Base-by-base conservation (phyloP, 2,113 vertebrate species). In the Syngnathus floridae region DNA sequence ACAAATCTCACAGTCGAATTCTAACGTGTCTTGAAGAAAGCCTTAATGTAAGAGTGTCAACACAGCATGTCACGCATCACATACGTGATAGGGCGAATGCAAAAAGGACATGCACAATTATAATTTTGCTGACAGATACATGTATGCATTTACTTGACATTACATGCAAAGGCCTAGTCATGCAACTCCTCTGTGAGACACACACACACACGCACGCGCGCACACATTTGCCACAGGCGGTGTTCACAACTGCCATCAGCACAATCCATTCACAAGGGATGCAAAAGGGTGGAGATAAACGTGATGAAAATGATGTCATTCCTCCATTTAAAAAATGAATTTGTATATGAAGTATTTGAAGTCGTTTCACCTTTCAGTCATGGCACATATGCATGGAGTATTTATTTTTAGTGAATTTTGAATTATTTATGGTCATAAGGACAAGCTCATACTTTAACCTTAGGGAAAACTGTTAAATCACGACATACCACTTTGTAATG, bases 81-180 rank as follows among this genome's bases (percentile, higher is more conserved):
- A 76, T 49, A 66, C 58, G 66, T 63, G 66, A 56, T 54, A 52
- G 56, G 41, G 57, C 46, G 21, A 61, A 43, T 35, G 52, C 22
- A 64, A 45, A 66, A 46, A 72, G 59, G 37, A 63, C 22, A 64
- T 55, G 41, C 38, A 63, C 13, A 55, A 17, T 60, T 76, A 2
- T 62, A 38, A 67, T 65, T 45, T 64, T 77, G 48, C 64, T 78
- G 71, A 81, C 76, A 68, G 73, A 81, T 66, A 65, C 70, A 74
- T 65, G 35, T 19, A 73, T 65, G 66, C 38, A 19, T 80, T 71
- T 45, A 74, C 66, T 72, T 83, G 73, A 80, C 73, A 82, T 64
- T 63, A 56, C 68, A 74, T 69, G 75, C 65, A 65, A 70, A 75
- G 67, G 40, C 71, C 75, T 78, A 70, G 77, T 84, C 78, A 83